Conservation (phyloP, 1,140 invertebrate species). For the Trichonephila clavipes region DNA sequence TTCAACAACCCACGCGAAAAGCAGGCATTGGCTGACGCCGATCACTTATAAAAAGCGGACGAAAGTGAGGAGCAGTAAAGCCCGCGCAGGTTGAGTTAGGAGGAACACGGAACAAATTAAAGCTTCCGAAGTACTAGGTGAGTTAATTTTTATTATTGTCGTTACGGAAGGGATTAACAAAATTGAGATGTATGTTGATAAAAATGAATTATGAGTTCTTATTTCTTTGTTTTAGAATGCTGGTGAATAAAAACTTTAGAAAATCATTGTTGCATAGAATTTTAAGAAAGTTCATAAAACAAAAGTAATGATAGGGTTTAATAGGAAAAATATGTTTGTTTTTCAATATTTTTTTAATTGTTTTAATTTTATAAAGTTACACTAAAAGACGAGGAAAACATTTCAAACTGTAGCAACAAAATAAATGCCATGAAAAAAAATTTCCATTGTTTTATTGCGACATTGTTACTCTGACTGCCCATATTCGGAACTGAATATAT, state of each 20-base stretch:
- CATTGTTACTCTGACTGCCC: too few relatives aligned
- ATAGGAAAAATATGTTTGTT: too few relatives aligned
- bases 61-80: not conserved
- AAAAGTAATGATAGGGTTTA: not conserved
- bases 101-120: not conserved
- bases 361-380: too few relatives aligned
- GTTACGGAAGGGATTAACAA: not conserved
- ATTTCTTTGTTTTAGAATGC: not conserved
- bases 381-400: too few relatives aligned
- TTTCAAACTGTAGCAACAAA: too few relatives aligned
- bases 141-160: not conserved
- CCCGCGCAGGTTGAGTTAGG: not conserved
- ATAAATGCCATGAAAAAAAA: too few relatives aligned
- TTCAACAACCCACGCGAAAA: slow-evolving; percentile 1
- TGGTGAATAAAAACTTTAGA: too few relatives aligned
- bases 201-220: not conserved
- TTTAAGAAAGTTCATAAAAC: not conserved
- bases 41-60: not conserved
- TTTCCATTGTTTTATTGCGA: too few relatives aligned
- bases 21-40: not conserved
- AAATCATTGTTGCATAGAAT: not conserved
- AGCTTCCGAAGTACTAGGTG: not conserved
- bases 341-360: too few relatives aligned
- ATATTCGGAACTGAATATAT: too few relatives aligned
- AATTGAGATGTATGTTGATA: not conserved